These are phyloP conservation scores for Halictus rubicundus DNA, from an alignment of 1,140 invertebrate species.

Conservation along the genomic window DNA sequence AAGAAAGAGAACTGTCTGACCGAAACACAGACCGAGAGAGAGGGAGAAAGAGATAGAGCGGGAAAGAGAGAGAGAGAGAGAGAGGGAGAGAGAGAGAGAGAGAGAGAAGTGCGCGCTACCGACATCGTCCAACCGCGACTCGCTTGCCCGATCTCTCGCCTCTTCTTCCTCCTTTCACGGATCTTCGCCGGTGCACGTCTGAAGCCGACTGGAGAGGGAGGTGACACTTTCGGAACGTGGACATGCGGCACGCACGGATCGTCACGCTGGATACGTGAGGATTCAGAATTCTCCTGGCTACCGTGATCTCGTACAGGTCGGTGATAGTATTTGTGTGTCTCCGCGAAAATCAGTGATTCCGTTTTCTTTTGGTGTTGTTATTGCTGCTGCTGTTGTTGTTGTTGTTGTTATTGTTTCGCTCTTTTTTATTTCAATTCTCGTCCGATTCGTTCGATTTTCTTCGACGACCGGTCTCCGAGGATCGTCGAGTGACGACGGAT, in stretches of 20 bases:
- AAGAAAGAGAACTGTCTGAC: background rate
- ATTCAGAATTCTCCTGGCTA: conserved; percentile 49
- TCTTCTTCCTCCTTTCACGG: conserved; percentile 66
- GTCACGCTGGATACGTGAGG: conserved; percentile 51
- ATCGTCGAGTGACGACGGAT: too few relatives aligned
- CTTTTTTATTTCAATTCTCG: background rate
- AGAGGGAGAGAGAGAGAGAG: background rate
- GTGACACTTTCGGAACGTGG: conserved; percentile 63
- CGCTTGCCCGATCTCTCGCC: conserved; percentile 59
- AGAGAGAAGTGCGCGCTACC: conserved; percentile 52
- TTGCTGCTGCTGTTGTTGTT: too few relatives aligned
- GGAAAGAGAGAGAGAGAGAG: conserved; percentile 8
- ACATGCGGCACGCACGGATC: conserved; percentile 64
- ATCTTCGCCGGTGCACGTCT: conserved; percentile 58
- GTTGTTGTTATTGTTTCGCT: background rate
- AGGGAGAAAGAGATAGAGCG: background rate
- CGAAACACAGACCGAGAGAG: conserved; percentile 13
- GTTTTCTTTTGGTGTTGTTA: background rate
- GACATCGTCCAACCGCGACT: conserved; percentile 55
- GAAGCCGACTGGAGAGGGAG: conserved; percentile 51
- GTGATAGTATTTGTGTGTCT: conserved; percentile 45
- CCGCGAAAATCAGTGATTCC: background rate
- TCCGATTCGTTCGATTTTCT: too few relatives aligned
- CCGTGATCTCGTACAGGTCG: conserved; percentile 53
- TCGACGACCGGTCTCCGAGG: too few relatives aligned